Evolutionary conservation across 2,888 invertebrate species (phyloP).

Genomic region (Morinoia aosen): DNA sequence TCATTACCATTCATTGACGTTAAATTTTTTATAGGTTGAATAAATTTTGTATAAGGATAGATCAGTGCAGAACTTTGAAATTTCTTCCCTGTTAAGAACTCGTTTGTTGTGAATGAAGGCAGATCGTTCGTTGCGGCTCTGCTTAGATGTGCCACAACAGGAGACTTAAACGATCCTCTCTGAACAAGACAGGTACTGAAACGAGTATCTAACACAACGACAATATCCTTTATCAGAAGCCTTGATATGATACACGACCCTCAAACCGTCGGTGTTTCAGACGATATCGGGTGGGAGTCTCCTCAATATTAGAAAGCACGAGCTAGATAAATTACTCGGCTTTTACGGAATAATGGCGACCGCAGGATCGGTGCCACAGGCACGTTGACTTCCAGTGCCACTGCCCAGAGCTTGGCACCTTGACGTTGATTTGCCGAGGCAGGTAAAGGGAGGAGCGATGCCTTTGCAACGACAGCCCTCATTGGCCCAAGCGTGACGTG

Average conservation of each 20-base stretch:
- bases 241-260: neutral
- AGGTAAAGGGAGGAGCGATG: slow-evolving; percentile 14
- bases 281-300: neutral
- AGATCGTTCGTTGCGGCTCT: neutral
- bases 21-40: too few species aligned
- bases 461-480: neutral
- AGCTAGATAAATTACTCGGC: neutral
- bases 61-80: neutral
- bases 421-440: slow-evolving; percentile 37
- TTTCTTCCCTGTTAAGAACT: too few species aligned
- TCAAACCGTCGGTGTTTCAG: neutral
- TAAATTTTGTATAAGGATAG: neutral
- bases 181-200: neutral
- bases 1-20: too few species aligned
- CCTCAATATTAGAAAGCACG: neutral
- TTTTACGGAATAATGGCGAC: neutral
- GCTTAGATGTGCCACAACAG: neutral
- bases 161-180: slow-evolving; percentile 1
- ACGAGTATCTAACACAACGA: neutral
- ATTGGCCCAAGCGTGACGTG: neutral
- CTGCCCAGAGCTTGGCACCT: slow-evolving; percentile 11
- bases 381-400: neutral
- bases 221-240: neutral
- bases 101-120: neutral
- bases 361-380: neutral